phyloP scores from a whole-genome alignment of 2,797 vertebrate species.

The Myotis myotis region DNA sequence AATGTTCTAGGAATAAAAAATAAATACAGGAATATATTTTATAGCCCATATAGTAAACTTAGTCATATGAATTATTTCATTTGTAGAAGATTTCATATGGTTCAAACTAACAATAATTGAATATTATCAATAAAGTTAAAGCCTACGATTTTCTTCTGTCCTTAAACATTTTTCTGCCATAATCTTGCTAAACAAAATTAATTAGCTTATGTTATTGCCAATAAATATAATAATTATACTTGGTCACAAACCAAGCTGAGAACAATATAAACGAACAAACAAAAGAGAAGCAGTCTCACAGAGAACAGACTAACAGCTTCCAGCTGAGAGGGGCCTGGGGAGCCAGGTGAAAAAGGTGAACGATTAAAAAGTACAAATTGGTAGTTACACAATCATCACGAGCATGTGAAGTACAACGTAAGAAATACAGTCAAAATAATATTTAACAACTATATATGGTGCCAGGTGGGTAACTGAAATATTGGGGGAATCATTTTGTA shows the following conservation, averaged over 20 bases:
- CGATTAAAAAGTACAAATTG: neutral
- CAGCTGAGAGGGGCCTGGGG: too few relatives aligned
- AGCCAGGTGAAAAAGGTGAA: neutral
- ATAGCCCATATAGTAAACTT: neutral
- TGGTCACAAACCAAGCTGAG: slow-evolving; percentile 48
- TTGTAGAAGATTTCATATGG: neutral
- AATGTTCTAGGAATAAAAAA: neutral
- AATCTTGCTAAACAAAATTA: slow-evolving; percentile 41
- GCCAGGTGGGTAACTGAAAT: neutral
- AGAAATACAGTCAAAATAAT: neutral
- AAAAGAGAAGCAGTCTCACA: neutral
- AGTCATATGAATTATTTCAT: neutral
- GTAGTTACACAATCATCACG: neutral
- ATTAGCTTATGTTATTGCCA: slow-evolving; percentile 4
- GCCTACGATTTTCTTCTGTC: neutral
- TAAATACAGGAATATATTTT: neutral
- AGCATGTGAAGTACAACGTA: neutral
- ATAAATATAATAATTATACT: slow-evolving; percentile 41
- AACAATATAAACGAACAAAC: neutral
- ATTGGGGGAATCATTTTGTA: neutral
- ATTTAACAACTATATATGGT: neutral
- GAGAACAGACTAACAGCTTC: neutral
- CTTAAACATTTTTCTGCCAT: neutral
- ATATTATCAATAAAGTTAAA: slow-evolving; percentile 28
- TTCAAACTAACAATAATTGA: slow-evolving; percentile 17